A percentile compares a stretch with the other conserved stretches of the same genome.
phyloP scores from a whole-genome alignment of 1,140 invertebrate species.

The Solenopsis fugax region DNA sequence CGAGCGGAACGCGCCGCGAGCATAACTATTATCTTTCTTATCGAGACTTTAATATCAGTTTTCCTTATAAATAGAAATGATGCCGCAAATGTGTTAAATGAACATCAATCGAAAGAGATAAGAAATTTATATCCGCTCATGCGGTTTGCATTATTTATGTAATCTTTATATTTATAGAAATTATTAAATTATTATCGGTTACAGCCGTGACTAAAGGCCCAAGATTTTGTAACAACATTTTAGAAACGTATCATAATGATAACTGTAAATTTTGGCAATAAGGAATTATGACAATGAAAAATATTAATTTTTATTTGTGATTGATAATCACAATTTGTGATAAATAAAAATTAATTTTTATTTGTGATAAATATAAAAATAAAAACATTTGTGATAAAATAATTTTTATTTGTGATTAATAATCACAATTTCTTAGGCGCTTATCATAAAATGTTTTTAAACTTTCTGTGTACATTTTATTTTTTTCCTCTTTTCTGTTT shows the following conservation, averaged over 20 bases:
- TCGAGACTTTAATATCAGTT: neutral
- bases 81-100: neutral
- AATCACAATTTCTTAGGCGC: neutral
- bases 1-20: neutral
- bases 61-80: conserved; percentile 18
- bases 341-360: no score
- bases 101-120: neutral
- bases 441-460: neutral
- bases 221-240: no score
- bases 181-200: no score
- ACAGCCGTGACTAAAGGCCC: no score
- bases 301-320: neutral
- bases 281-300: neutral
- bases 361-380: no score
- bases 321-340: neutral
- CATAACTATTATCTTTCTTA: conserved; percentile 36
- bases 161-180: no score
- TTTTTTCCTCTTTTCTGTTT: neutral
- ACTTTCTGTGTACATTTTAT: neutral
- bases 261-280: neutral
- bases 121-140: neutral
- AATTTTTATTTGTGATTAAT: no score
- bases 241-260: neutral
- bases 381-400: no score
- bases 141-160: neutral